Base-by-base conservation (phyloP, 2,113 vertebrate genomes). In the Boulengeromyrus knoepffleri region DNA sequence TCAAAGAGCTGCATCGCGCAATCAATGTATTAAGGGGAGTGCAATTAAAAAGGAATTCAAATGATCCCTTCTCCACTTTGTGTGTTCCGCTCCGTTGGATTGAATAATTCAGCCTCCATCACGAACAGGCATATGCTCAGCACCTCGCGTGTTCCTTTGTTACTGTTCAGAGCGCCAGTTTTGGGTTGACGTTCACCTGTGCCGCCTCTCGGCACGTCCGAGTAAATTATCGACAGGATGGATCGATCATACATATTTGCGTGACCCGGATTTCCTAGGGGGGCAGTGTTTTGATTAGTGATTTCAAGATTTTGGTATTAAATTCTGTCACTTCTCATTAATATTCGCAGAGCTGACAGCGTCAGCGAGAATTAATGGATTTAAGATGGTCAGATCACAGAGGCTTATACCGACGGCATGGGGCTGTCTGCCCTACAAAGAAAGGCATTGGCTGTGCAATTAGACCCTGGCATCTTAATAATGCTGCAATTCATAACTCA, bases 31-130 rank as follows among this genome's bases (percentile, higher is more conserved):
- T 93, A 95, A 94, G 92, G 92, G 93, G 92, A 90, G 90, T 15
- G 21, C 91, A 87, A 94, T 95, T 95, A 94, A 91, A 93, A 94
- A 94, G 94, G 94, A 85, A 95, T 94, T 95, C n/a, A 95, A 94
- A 80, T 95, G 93, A 95, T 93, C 92, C 90, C 1, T 66, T 88
- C 92, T 88, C 91, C 92, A 89, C 93, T 92, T 91, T 92, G 89
- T 91, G 92, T 80, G 94, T 94, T 95, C 92, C 91, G 94, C 94
- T 96, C 93, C 93, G 94, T 47, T 93, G 93, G 93, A 91, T 93
- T 93, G 93, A 83, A 87, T 94, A 95, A 96, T 96, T 94, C 94
- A 94, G 92, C 94, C 93, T 92, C 92, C 88, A 89, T 27, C 91
- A 92, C 91, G 92, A 36, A 24, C 45, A 19, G 36, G 45, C 39